Percentiles rank a stretch among this genome's conserved stretches.
These are phyloP conservation scores for Catamblyrhynchus diadema DNA, from an alignment of 2,797 vertebrate genomes.

Conservation along the genomic window DNA sequence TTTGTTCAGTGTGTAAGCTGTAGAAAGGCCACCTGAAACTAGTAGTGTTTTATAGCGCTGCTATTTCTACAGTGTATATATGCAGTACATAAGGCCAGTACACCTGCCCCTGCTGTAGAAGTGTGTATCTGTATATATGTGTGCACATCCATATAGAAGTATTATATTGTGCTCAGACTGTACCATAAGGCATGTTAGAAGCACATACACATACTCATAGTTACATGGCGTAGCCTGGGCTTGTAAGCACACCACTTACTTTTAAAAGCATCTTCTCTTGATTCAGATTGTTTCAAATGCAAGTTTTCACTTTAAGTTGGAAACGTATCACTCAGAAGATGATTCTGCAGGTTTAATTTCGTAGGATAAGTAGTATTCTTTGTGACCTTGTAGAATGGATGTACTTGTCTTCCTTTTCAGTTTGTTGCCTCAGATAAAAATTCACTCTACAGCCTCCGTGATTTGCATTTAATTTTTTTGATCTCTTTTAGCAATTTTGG, in stretches of 20 bases:
- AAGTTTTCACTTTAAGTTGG: not conserved
- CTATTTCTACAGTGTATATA: not conserved
- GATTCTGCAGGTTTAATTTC: not conserved
- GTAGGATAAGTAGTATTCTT: not conserved
- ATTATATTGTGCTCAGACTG: not conserved
- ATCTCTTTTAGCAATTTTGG: not conserved
- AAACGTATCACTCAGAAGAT: not conserved
- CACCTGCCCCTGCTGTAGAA: not conserved
- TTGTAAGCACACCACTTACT: not conserved
- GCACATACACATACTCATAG: accelerated
- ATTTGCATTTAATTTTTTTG: not conserved
- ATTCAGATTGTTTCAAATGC: not conserved
- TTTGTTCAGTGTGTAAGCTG: not conserved
- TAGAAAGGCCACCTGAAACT: not conserved
- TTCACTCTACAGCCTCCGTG: not conserved
- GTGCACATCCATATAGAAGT: not conserved
- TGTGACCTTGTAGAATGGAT: not conserved
- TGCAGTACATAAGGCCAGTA: not conserved
- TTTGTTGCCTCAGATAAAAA: not conserved
- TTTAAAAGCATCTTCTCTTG: not conserved
- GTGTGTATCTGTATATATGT: accelerated
- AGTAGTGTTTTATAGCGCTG: not conserved
- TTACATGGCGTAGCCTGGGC: not conserved
- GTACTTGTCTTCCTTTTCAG: not conserved
- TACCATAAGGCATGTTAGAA: not conserved